phyloP scores from a whole-genome alignment of 2,888 invertebrate species.

The Pemphredon lugubris region DNA sequence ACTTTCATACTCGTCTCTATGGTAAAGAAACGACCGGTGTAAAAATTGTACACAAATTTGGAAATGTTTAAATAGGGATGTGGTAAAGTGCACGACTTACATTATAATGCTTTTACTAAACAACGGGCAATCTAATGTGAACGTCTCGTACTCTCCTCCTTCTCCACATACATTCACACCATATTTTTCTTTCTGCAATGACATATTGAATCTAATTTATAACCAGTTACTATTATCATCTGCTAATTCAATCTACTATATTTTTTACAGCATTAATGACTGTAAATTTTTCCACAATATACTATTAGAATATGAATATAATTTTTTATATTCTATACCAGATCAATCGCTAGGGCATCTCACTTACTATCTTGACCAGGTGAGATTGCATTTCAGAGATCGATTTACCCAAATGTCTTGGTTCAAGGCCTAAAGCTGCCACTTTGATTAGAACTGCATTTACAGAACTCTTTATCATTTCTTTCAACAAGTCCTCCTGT shows the following conservation, averaged over 20 bases:
- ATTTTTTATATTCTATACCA: conserved; percentile 16
- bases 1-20: conserved; percentile 92
- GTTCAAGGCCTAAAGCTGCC: conserved; percentile 95
- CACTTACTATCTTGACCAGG: conserved; percentile 89
- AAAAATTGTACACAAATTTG: conserved; percentile 39
- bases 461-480: conserved; percentile 97
- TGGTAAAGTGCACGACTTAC: conserved; percentile 85
- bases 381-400: conserved; percentile 93
- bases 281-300: too few species aligned
- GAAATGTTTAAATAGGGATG: too few species aligned
- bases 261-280: too few species aligned
- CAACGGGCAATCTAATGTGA: conserved; percentile 97
- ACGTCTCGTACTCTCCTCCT: conserved; percentile 99
- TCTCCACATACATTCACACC: conserved; percentile 98
- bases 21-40: conserved; percentile 67
- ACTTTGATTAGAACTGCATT: conserved; percentile 99
- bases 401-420: conserved; percentile 93
- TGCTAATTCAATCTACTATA: too few species aligned
- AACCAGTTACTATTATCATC: background rate
- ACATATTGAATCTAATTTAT: conserved; percentile 51
- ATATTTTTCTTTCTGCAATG: conserved; percentile 90
- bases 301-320: too few species aligned
- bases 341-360: conserved; percentile 62
- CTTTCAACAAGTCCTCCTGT: conserved; percentile 95
- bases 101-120: conserved; percentile 94